Evolutionary conservation across 2,113 vertebrate genomes (phyloP).

Genomic region (Tyto alba): DNA sequence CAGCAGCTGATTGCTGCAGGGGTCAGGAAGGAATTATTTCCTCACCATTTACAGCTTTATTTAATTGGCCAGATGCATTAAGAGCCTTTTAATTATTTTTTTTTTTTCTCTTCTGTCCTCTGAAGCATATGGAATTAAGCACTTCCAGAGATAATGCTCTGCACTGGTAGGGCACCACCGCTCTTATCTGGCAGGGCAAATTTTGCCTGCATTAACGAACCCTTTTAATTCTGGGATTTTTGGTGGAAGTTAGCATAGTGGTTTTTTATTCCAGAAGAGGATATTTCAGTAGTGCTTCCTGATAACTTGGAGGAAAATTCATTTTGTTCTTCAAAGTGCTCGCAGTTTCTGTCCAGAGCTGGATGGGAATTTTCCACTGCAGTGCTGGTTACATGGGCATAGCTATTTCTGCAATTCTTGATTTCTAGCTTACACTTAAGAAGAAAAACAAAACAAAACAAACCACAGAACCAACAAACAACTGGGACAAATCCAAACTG

Average conservation of each 20-base stretch:
- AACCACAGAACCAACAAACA: background rate
- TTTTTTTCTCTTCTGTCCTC: background rate
- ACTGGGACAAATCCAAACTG: background rate
- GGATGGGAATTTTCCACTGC: background rate
- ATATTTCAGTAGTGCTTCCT: background rate
- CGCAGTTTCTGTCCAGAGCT: background rate
- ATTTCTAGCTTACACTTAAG: background rate
- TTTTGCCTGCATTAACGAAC: background rate
- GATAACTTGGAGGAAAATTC: background rate
- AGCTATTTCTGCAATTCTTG: background rate
- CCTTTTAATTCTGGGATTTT: background rate
- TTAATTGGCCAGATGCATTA: constrained; percentile 71
- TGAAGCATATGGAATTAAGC: constrained; percentile 23
- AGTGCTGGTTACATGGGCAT: background rate
- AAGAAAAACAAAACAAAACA: background rate
- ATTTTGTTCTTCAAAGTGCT: background rate
- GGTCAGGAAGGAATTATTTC: constrained; percentile 64
- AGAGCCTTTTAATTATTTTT: constrained; percentile 57
- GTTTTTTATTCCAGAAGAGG: background rate
- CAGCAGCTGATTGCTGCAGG: constrained; percentile 59
- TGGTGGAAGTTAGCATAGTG: background rate
- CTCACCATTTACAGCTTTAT: constrained; percentile 58
- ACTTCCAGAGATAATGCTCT: background rate
- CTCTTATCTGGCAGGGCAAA: background rate
- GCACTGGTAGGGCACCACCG: background rate